Base-by-base conservation (phyloP, 2,113 vertebrate genomes). In the Pelecanoides urinatrix region DNA sequence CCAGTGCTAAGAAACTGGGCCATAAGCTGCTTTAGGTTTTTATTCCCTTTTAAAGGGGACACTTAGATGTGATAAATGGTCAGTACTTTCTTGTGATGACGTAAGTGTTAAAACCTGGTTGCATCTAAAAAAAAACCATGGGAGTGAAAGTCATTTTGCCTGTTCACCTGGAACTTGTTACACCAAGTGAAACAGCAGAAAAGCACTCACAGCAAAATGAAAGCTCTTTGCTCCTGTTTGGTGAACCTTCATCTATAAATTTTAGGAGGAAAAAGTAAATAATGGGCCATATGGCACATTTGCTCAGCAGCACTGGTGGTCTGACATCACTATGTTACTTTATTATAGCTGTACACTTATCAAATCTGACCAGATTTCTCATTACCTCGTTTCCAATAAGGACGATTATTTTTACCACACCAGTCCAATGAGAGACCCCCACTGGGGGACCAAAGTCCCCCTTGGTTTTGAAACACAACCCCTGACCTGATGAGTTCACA, bases 131-230 rank as follows among this genome's bases (percentile, higher is more conserved):
- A 62, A 55, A 75, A 12, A 34, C 14, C 14, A 73, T 4, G 30
- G 38, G 26, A 84, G 9, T 42, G 21, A 47, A 95, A 88, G 65
- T 19, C 2, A 59, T 90, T 95, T 59, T 90, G 62, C 34, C 79
- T 79, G 32, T 34, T 89, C 78, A 94, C 80, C 87, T 77, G 77
- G 63, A 96, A 86, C 71, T 90, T 76, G 62, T 90, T 90, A 79
- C 36, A 38, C 45, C 79, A 90, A 86, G 32, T 59, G 34, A 91
- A 95, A 86, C 5, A 91, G 55, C 59, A 68, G 73, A 81, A 38
- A 71, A 67, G 61, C 42, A 55, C 47, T 81, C 70, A 45, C 7
- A 88, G 67, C 13, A 86, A 94, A 91, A 83, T 45, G 40, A 91
- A 81, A 84, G 40, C 34, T 91, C 59, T 86, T 82, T 84, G 40